phyloP scores from a whole-genome alignment of 2,888 invertebrate genomes.

The Dasysyrphus tricinctus region DNA sequence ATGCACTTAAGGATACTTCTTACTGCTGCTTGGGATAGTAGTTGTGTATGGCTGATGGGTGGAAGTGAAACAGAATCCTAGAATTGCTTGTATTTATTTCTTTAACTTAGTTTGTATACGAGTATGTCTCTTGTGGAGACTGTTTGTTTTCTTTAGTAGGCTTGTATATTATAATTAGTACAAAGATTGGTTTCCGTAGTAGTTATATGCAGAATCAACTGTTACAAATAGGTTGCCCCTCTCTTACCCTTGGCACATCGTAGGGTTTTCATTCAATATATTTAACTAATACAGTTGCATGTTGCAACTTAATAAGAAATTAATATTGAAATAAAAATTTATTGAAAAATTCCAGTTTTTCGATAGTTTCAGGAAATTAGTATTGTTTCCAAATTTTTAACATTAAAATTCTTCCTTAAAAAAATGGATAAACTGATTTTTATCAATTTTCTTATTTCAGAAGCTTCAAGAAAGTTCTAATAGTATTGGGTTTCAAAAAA shows the following conservation, averaged over 20 bases:
- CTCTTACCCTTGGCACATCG: no score
- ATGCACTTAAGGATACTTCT: constrained; percentile 42
- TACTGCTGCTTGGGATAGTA: not conserved
- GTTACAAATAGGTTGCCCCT: not conserved
- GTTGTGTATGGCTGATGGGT: no score
- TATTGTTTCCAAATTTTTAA: no score
- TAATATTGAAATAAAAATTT: not conserved
- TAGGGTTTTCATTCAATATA: not conserved
- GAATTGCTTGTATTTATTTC: not conserved
- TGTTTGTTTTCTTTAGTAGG: not conserved
- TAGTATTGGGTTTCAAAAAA: no score
- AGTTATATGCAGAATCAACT: not conserved
- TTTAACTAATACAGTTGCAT: not conserved
- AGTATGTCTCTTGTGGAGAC: not conserved
- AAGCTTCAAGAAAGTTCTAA: no score
- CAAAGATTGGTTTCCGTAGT: not conserved
- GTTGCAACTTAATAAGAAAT: not conserved
- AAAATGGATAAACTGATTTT: no score
- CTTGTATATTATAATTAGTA: constrained; percentile 26
- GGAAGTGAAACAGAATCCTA: constrained; percentile 5
- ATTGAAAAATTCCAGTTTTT: not conserved
- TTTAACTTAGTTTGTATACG: not conserved
- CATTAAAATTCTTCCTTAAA: no score
- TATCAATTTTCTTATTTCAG: no score
- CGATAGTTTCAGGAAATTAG: no score